phyloP scores from a whole-genome alignment of 2,113 vertebrate species.

The Neogobius melanostomus region DNA sequence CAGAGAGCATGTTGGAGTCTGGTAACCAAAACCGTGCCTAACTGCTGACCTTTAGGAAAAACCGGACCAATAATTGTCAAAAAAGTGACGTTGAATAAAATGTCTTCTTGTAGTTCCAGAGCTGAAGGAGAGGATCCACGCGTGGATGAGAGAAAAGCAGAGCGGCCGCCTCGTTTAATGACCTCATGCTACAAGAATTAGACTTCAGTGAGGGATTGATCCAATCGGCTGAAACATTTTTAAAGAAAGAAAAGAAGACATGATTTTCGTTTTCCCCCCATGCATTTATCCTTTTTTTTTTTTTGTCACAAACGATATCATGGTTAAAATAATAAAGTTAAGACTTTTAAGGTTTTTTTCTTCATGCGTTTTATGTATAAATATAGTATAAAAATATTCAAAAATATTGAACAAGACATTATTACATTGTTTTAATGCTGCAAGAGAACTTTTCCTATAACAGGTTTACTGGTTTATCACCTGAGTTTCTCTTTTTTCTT shows the following conservation, averaged over 20 bases:
- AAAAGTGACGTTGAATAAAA: neutral
- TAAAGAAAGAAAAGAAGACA: slow-evolving; percentile 46
- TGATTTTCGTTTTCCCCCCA: slow-evolving; percentile 51
- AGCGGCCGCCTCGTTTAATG: slow-evolving; percentile 78
- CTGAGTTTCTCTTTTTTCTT: slow-evolving; percentile 51
- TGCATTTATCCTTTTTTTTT: slow-evolving; percentile 53
- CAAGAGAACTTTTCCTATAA: slow-evolving; percentile 49
- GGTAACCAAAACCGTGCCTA: slow-evolving; percentile 70
- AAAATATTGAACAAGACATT: slow-evolving; percentile 72
- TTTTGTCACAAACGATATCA: slow-evolving; percentile 67
- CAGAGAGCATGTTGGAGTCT: slow-evolving; percentile 96
- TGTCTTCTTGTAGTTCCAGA: slow-evolving; percentile 84
- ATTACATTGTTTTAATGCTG: slow-evolving; percentile 53
- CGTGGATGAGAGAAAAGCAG: slow-evolving; percentile 97
- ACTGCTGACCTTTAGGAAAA: neutral
- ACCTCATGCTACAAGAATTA: slow-evolving; percentile 33
- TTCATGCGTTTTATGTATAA: slow-evolving; percentile 76
- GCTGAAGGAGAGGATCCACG: slow-evolving; percentile 93
- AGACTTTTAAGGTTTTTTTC: slow-evolving; percentile 72
- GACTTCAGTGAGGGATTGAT: slow-evolving; percentile 62
- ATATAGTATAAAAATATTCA: slow-evolving; percentile 65
- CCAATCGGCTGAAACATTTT: slow-evolving; percentile 51
- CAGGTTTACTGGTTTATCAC: slow-evolving; percentile 51
- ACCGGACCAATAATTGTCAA: neutral
- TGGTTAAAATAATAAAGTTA: slow-evolving; percentile 80